Evolutionary conservation across 1,140 invertebrate genomes (phyloP).

Genomic region (Tetramorium alpestre): DNA sequence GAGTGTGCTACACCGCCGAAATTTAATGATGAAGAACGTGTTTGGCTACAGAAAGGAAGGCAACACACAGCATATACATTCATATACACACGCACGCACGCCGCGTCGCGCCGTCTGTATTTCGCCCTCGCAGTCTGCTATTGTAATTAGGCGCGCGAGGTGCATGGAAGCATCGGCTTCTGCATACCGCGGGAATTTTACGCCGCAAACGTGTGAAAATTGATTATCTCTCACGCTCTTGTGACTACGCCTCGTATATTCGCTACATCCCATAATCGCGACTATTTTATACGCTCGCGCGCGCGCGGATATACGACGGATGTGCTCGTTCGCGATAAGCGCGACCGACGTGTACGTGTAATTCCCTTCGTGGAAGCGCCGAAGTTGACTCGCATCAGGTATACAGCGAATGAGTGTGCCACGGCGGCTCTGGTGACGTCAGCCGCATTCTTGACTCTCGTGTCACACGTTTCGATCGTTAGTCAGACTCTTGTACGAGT

Average conservation of each 20-base stretch:
- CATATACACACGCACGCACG: neutral
- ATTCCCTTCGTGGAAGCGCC: constrained; percentile 53
- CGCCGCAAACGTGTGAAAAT: constrained; percentile 21
- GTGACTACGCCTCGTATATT: neutral
- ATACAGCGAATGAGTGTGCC: constrained; percentile 60
- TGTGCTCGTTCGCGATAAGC: neutral
- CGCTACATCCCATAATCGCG: neutral
- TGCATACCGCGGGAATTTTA: constrained; percentile 17
- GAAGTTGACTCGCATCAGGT: constrained; percentile 56
- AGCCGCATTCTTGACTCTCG: constrained; percentile 69
- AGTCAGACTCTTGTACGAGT: constrained; percentile 69
- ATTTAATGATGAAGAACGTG: neutral
- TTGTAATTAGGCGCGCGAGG: constrained; percentile 12
- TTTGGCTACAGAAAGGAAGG: too few species aligned
- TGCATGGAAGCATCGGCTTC: neutral
- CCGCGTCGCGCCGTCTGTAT: neutral
- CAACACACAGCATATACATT: too few species aligned
- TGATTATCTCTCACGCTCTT: constrained; percentile 39
- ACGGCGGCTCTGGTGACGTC: constrained; percentile 64
- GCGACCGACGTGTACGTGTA: neutral
- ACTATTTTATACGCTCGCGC: neutral
- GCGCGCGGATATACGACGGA: neutral
- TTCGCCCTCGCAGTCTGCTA: neutral
- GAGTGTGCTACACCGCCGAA: neutral
- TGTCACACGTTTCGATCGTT: constrained; percentile 73